Percentiles rank a stretch among this genome's conserved stretches.
Evolutionary conservation across 2,888 invertebrate genomes (phyloP).

Genomic region (Halocaridina rubra): DNA sequence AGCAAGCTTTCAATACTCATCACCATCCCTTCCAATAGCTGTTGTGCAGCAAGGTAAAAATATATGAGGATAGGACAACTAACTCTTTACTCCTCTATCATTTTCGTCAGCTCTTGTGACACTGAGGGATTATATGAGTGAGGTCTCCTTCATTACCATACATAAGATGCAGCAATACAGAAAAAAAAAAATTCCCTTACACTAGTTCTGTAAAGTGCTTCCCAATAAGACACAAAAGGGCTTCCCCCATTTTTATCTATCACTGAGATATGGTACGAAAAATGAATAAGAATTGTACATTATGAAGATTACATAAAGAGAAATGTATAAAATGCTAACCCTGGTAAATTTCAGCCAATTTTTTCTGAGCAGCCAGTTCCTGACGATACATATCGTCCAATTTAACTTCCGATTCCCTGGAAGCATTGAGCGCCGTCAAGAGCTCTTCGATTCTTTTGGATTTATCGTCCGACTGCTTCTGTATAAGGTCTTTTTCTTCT

Average conservation of each 20-base stretch:
- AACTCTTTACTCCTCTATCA: too few relatives aligned
- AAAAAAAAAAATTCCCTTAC: background rate
- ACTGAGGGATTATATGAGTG: too few relatives aligned
- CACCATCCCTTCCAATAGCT: too few relatives aligned
- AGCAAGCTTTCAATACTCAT: too few relatives aligned
- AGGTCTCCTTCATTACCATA: too few relatives aligned
- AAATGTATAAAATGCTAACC: conserved; percentile 66
- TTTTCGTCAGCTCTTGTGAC: too few relatives aligned
- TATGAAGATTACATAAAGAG: background rate
- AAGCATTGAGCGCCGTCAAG: conserved; percentile 78
- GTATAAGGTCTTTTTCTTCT: conserved; percentile 77
- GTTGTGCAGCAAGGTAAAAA: too few relatives aligned
- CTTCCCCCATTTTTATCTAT: background rate
- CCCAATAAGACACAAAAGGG: background rate
- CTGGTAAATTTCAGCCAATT: conserved; percentile 86
- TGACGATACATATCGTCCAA: conserved; percentile 80
- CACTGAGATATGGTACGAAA: background rate
- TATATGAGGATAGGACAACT: too few relatives aligned
- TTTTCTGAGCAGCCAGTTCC: conserved; percentile 87
- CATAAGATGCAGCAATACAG: background rate
- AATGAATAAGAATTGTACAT: background rate
- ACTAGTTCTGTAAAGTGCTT: background rate
- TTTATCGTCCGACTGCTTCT: conserved; percentile 78
- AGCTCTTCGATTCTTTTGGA: conserved; percentile 78
- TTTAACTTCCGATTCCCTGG: conserved; percentile 77